Evolutionary conservation across 1,140 invertebrate genomes (phyloP).

Genomic region (Drosophila nannoptera): DNA sequence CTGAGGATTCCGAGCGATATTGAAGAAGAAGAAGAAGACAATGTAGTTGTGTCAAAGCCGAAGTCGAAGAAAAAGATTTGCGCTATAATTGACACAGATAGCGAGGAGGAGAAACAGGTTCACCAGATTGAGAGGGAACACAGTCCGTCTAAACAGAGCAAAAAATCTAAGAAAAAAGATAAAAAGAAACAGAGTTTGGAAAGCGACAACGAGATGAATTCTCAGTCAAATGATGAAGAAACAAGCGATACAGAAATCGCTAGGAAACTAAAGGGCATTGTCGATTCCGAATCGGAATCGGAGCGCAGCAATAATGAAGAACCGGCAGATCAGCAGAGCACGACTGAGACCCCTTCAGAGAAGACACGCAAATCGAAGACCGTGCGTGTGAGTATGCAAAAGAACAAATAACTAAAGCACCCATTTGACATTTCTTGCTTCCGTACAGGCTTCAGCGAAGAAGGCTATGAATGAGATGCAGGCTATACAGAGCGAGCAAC

Average conservation of each 20-base stretch:
- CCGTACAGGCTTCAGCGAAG: slow-evolving; percentile 78
- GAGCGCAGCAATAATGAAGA: slow-evolving; percentile 40
- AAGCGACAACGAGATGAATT: slow-evolving; percentile 24
- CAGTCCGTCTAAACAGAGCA: slow-evolving; percentile 18
- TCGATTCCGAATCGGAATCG: slow-evolving; percentile 61
- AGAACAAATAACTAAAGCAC: not conserved
- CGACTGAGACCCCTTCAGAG: not conserved
- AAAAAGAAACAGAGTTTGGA: slow-evolving; percentile 28
- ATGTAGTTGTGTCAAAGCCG: slow-evolving; percentile 3
- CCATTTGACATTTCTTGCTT: not conserved
- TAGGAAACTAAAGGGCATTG: slow-evolving; percentile 50
- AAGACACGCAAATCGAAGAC: slow-evolving; percentile 44
- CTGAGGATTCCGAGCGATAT: not conserved
- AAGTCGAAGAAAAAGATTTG: slow-evolving; percentile 30
- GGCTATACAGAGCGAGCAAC: slow-evolving; percentile 80
- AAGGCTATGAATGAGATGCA: slow-evolving; percentile 78
- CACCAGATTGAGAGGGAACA: not conserved
- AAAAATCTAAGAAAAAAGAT: slow-evolving; percentile 41
- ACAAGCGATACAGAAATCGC: not conserved
- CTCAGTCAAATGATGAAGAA: slow-evolving; percentile 13
- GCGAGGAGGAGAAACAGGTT: slow-evolving; percentile 25
- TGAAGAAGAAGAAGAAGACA: not conserved
- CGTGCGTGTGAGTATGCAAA: slow-evolving; percentile 39
- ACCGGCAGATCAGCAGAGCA: slow-evolving; percentile 27
- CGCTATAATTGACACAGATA: slow-evolving; percentile 39